These are phyloP conservation scores for Antedon mediterranea DNA, from an alignment of 53 echinoderm and acorn worm species.

Conservation along the genomic window DNA sequence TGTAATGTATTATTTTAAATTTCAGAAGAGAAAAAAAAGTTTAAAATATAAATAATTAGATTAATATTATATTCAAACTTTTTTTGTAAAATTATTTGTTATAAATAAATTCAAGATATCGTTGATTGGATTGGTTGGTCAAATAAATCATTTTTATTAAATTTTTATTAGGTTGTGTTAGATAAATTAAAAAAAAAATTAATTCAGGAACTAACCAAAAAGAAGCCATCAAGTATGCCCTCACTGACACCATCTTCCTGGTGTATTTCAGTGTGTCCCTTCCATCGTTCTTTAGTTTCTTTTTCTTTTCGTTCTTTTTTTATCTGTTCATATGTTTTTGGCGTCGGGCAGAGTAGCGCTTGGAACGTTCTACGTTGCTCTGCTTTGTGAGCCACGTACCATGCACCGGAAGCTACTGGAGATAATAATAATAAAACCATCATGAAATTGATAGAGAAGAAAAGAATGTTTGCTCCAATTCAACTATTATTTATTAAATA, in stretches of 20 bases:
- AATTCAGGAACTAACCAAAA: constrained; percentile 39
- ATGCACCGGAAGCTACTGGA: constrained; percentile 42
- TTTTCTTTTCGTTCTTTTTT: constrained; percentile 64
- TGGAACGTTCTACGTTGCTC: constrained; percentile 60
- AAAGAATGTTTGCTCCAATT: too few species aligned
- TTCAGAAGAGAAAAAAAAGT: too few species aligned
- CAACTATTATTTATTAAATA: too few species aligned
- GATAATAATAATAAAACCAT: neutral
- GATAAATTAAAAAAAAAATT: neutral
- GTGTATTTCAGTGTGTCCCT: constrained; percentile 6
- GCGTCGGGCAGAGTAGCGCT: constrained; percentile 24
- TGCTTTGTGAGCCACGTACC: constrained; percentile 64
- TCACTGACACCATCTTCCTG: constrained; percentile 36
- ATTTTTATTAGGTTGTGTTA: neutral
- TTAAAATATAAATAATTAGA: too few species aligned
- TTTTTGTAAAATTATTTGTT: too few species aligned
- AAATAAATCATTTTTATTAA: too few species aligned
- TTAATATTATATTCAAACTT: too few species aligned
- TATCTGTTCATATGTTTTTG: constrained; percentile 79
- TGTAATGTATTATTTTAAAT: too few species aligned
- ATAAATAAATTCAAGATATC: too few species aligned
- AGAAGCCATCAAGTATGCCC: constrained; percentile 76
- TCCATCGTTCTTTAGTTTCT: constrained; percentile 29
- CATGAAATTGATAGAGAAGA: neutral
- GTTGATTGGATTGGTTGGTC: too few species aligned